These are phyloP conservation scores for Sebastes fasciatus DNA, from an alignment of 2,113 vertebrate genomes.

Conservation along the genomic window DNA sequence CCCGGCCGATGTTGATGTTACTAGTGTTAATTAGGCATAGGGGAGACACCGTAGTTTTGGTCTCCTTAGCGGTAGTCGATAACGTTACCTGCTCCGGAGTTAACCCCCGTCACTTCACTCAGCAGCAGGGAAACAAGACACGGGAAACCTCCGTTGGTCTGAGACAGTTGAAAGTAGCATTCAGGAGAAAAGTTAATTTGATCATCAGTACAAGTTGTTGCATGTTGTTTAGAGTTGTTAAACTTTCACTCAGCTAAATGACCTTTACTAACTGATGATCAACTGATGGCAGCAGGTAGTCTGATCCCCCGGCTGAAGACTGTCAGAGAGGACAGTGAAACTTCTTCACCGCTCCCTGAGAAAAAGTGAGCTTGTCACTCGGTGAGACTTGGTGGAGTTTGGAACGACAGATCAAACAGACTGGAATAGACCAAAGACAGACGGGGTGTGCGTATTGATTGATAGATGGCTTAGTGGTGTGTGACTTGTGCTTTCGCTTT, in stretches of 20 bases:
- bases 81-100: too few relatives aligned
- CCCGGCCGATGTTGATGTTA: too few relatives aligned
- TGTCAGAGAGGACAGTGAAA: slow-evolving; percentile 54
- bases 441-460: slow-evolving; percentile 43
- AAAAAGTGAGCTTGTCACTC: slow-evolving; percentile 58
- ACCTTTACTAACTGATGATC: slow-evolving; percentile 25
- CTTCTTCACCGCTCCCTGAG: slow-evolving; percentile 28
- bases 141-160: not conserved
- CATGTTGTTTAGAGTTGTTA: slow-evolving; percentile 4
- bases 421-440: slow-evolving; percentile 67
- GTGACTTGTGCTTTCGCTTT: slow-evolving; percentile 44
- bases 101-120: too few relatives aligned
- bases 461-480: slow-evolving; percentile 57
- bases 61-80: too few relatives aligned
- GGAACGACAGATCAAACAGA: slow-evolving; percentile 65
- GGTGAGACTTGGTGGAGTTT: slow-evolving; percentile 31
- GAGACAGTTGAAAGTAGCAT: not conserved
- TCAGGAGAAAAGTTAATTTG: too few relatives aligned
- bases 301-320: slow-evolving; percentile 50
- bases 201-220: not conserved
- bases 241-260: slow-evolving; percentile 3
- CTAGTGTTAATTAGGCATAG: too few relatives aligned
- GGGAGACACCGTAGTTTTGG: too few relatives aligned
- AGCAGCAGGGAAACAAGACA: too few relatives aligned
- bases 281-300: slow-evolving; percentile 35